These are phyloP conservation scores for Unio delphinus DNA, from an alignment of 2,888 invertebrate species.

Conservation along the genomic window DNA sequence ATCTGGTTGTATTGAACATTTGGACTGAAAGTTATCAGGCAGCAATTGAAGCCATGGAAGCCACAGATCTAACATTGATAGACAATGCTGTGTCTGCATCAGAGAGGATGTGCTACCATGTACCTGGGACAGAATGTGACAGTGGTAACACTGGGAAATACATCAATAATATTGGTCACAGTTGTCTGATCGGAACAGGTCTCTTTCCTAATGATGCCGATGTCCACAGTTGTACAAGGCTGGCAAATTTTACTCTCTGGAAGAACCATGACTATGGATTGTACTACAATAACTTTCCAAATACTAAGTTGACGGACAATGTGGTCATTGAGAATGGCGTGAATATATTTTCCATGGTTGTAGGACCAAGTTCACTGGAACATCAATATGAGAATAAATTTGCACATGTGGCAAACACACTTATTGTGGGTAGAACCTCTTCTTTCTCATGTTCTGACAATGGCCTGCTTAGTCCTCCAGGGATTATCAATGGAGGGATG, in stretches of 20 bases:
- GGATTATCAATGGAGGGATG: conserved; percentile 1
- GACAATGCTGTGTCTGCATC: conserved; percentile 60
- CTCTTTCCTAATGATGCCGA: conserved; percentile 32
- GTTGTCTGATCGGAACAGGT: conserved; percentile 40
- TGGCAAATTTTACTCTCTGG: conserved; percentile 51
- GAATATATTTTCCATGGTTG: conserved; percentile 46
- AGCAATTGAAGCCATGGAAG: conserved; percentile 35
- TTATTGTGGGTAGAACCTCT: conserved; percentile 46
- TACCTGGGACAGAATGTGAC: conserved; percentile 38
- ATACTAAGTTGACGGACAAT: too few relatives aligned
- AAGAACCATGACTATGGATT: conserved; percentile 60
- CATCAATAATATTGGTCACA: conserved; percentile 48
- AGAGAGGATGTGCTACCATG: conserved; percentile 51
- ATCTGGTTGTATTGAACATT: conserved; percentile 53
- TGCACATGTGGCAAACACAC: conserved; percentile 32
- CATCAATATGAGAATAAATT: conserved; percentile 39
- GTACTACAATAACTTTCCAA: conserved; percentile 39
- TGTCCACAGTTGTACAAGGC: conserved; percentile 35
- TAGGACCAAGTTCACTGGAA: conserved; percentile 34
- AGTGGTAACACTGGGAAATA: conserved; percentile 24
- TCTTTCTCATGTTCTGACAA: conserved; percentile 37
- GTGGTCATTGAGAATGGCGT: conserved; percentile 43
- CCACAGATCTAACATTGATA: conserved; percentile 34
- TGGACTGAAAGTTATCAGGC: conserved; percentile 50
- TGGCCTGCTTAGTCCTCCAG: too few relatives aligned